Evolutionary conservation across 2,113 vertebrate genomes (phyloP), one percentile per base, ranked within the genome.

Genomic region (Perognathus longimembris): DNA sequence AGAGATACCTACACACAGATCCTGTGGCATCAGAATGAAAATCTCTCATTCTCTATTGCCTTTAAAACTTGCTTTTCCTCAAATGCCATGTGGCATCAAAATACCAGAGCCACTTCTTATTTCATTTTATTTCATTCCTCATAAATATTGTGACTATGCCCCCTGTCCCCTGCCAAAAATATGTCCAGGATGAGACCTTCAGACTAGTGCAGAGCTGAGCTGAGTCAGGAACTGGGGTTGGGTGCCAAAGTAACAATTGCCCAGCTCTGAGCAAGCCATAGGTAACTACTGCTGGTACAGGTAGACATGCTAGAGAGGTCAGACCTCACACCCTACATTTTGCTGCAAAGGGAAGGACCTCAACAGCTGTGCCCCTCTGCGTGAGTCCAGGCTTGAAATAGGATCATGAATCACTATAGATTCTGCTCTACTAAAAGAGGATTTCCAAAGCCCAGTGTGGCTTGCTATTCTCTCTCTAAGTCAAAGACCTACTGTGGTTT

Each of bases 51-150:
- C 50, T 54, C 50, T 15, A 54, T 6, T 73, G 30, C 42, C 79
- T 61, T 91, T 93, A 61, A 66, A 50, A 74, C n/a, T 34, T 78
- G 34, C 59, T 71, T 57, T 67, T 89, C 59, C 50, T 91, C 69
- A 93, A 94, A 84, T 32, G 42, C 34, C 30, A 77, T 50, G 32
- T 36, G 28, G 64, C 21, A 11, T 66, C n/a, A 87, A 94, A 86
- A 84, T 74, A 78, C 20, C 61, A 91, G 81, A 74, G 36, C 38
- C 54, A 85, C 59, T n/a, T 83, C 59, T n/a, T 76, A 42, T 73
- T 86, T 92, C 64, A 79, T 66, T 75, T 73, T 81, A 28, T 75
- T 94, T 91, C 38, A 80, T 90, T 89, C 40, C n/a, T 59, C 71
- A 75, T 71, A 59, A 69, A 71, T 38, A 88, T 85, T 61, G 75